Conservation (phyloP, 2,888 invertebrate genomes). For the Griposia aprilina region DNA sequence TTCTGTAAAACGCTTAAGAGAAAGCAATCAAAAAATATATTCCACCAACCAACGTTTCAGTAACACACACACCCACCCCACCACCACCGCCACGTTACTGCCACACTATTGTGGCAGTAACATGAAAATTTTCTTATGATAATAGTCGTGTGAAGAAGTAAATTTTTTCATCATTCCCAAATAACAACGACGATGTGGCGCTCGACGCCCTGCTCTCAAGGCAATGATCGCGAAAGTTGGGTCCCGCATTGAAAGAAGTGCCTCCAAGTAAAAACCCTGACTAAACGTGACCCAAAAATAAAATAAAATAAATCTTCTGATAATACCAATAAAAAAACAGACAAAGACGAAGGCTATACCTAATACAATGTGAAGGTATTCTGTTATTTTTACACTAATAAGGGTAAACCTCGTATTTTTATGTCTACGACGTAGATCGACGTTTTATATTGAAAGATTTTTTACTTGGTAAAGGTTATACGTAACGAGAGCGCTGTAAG, state of each 20-base stretch:
- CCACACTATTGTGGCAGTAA: no score
- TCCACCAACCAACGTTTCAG: no score
- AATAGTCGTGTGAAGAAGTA: neutral
- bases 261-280: neutral
- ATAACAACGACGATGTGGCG: neutral
- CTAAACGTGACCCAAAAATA: neutral
- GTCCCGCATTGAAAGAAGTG: neutral
- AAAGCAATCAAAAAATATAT: neutral
- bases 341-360: neutral
- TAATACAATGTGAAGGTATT: conserved; percentile 10
- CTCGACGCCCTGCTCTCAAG: neutral
- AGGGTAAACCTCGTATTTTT: conserved; percentile 25
- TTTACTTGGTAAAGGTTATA: conserved; percentile 15
- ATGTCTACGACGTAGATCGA: neutral
- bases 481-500: conserved; percentile 6
- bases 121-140: neutral
- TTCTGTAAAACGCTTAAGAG: neutral
- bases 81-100: no score
- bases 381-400: conserved; percentile 29
- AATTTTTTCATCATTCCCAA: neutral
- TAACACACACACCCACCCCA: no score
- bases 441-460: conserved; percentile 7
- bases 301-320: neutral
- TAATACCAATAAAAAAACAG: neutral
- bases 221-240: neutral